Evolutionary conservation across 2,888 invertebrate genomes (phyloP), one percentile per base, ranked within the genome.

Genomic region (Trilocha varians): DNA sequence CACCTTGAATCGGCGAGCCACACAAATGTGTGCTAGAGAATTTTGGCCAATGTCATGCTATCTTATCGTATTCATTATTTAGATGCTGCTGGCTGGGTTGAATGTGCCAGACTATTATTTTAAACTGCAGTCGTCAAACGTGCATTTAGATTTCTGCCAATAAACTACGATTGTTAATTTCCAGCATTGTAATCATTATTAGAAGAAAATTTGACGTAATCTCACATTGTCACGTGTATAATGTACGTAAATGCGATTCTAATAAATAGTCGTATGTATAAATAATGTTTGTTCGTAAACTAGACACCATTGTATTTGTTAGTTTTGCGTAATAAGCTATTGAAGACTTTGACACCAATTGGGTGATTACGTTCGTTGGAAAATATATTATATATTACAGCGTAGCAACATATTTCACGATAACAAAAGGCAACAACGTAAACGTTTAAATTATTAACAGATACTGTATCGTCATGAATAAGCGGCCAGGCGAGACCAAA

Each of bases 1-100:
- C 82, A 80, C 82, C 80, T 79, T 80, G 80, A 63, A 63, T 53
- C 61, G 55, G 53, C 60, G 58, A 57, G 59, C 61, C 57, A 59
- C 62, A 62, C 60, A 62, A 64, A 60, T 62, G 59, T 60, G 61
- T 51, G 55, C 62, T 62, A 63, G 64, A 68, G 65, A 73, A 75
- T 72, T 76, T 70, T 70, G 64, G 69, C 69, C 66, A 73, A 71
- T 69, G 68, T 69, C 71, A 70, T 63, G 65, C 59, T 62, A 66
- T 64, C 65, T 70, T 66, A 66, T 66, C 64, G 59, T 52, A 35
- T n/a, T 13, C 40, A 34, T 36, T 39, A 39, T 39, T 39, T 34
- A 34, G 34, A 39, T 34, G 33, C 33, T 34, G 33, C 33, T 39
- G 39, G 33, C 34, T 32, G 34, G 39, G 39, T 39, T 39, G 34